Conservation (phyloP, 2,888 invertebrate genomes). For the Lordiphosa andalusiaca region DNA sequence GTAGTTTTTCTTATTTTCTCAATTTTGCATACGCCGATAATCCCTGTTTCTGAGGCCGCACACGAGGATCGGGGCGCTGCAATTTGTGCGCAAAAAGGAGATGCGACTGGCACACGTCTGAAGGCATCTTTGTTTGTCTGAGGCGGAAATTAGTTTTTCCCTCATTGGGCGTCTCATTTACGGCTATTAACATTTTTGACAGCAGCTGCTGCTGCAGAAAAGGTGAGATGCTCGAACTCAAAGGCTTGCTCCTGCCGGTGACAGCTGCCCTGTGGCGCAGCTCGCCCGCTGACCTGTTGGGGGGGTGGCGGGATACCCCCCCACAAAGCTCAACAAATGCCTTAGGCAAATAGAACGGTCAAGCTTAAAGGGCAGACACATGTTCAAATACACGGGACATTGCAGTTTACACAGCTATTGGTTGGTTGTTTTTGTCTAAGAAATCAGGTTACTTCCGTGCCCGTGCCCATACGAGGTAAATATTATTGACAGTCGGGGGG, state of each 20-base stretch:
- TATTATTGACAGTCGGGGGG: slow-evolving; percentile 50
- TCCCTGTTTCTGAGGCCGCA: slow-evolving; percentile 57
- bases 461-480: slow-evolving; percentile 47
- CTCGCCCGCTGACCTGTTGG: slow-evolving; percentile 26
- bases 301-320: slow-evolving; percentile 10
- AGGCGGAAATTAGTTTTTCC: slow-evolving; percentile 66
- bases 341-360: slow-evolving; percentile 59
- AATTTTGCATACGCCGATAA: slow-evolving; percentile 58
- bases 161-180: slow-evolving; percentile 71
- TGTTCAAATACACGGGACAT: slow-evolving; percentile 57
- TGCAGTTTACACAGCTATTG: slow-evolving; percentile 55
- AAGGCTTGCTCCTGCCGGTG: slow-evolving; percentile 63
- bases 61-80: slow-evolving; percentile 48
- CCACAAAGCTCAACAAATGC: slow-evolving; percentile 36
- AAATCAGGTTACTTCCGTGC: slow-evolving; percentile 71
- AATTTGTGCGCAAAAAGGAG: slow-evolving; percentile 50
- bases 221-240: slow-evolving; percentile 54
- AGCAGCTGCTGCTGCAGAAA: slow-evolving; percentile 52
- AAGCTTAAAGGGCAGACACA: slow-evolving; percentile 54
- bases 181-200: slow-evolving; percentile 68
- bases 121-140: slow-evolving; percentile 26
- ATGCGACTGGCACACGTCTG: slow-evolving; percentile 65
- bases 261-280: slow-evolving; percentile 66
- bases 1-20: slow-evolving; percentile 19
- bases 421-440: slow-evolving; percentile 49